Evolutionary conservation across 2,113 vertebrate genomes (phyloP).

Genomic region (Melanerpes aurifrons): DNA sequence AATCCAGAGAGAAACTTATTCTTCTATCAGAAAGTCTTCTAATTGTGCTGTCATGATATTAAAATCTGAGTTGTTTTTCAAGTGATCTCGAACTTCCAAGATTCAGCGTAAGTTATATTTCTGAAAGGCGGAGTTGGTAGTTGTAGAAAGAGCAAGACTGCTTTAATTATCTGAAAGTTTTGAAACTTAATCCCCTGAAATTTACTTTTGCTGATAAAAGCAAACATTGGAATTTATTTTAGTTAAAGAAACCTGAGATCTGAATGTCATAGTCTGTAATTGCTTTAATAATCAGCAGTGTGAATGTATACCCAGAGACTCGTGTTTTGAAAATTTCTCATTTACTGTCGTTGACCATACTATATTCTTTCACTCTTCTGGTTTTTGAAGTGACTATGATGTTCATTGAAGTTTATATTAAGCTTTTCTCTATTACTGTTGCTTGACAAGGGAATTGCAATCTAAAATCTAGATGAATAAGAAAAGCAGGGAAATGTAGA

Average conservation of each 20-base stretch:
- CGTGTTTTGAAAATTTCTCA: neutral
- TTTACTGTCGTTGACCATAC: neutral
- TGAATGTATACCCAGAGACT: neutral
- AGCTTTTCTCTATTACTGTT: neutral
- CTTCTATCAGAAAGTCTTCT: neutral
- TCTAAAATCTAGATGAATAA: neutral
- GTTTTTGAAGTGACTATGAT: neutral
- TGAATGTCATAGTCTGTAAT: slow-evolving; percentile 36
- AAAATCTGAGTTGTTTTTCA: slow-evolving; percentile 25
- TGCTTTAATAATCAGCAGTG: neutral
- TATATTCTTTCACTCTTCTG: neutral
- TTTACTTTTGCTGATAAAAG: slow-evolving; percentile 58
- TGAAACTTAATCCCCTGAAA: slow-evolving; percentile 58
- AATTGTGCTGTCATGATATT: neutral
- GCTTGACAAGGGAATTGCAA: neutral
- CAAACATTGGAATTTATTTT: slow-evolving; percentile 53
- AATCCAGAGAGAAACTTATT: neutral
- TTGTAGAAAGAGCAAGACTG: slow-evolving; percentile 25
- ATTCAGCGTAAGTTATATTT: slow-evolving; percentile 20
- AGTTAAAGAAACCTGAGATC: slow-evolving; percentile 18
- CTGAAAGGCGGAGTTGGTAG: slow-evolving; percentile 40
- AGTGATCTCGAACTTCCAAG: neutral
- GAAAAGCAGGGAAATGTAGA: neutral
- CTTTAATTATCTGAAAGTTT: slow-evolving; percentile 56
- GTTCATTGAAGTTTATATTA: neutral